Conservation (phyloP, 1,140 invertebrate species). For the Papilio machaon region DNA sequence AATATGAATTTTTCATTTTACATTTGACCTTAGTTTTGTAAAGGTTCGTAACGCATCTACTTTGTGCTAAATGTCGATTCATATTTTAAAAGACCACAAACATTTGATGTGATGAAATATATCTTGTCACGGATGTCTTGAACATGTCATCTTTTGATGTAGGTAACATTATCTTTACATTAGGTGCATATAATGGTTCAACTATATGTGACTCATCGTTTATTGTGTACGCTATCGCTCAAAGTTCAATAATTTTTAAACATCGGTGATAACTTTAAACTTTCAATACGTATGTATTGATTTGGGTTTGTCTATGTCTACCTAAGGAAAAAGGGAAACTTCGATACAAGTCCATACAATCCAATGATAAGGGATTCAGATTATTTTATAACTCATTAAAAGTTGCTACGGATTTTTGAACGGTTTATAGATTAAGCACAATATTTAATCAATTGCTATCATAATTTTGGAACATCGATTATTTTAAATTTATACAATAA, state of each 20-base stretch:
- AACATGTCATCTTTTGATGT: conserved; percentile 9
- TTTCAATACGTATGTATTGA: not conserved
- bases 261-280: not conserved
- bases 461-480: not conserved
- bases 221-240: not conserved
- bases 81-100: not conserved
- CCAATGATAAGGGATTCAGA: no score
- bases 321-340: no score
- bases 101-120: conserved; percentile 30
- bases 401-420: not conserved
- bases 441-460: not conserved
- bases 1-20: conserved; percentile 46
- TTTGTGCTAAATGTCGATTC: conserved; percentile 5
- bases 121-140: conserved; percentile 17
- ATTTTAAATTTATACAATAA: not conserved
- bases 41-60: not conserved
- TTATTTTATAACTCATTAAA: no score
- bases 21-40: conserved; percentile 52
- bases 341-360: no score
- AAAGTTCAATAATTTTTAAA: conserved; percentile 9
- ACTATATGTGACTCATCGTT: not conserved
- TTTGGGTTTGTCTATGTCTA: no score
- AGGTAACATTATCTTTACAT: conserved; percentile 25
- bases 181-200: conserved; percentile 4
- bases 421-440: no score